A percentile compares a stretch with the other conserved stretches of the same genome.
Conservation (phyloP, 2,888 invertebrate species). For the Megamerina dolium region DNA sequence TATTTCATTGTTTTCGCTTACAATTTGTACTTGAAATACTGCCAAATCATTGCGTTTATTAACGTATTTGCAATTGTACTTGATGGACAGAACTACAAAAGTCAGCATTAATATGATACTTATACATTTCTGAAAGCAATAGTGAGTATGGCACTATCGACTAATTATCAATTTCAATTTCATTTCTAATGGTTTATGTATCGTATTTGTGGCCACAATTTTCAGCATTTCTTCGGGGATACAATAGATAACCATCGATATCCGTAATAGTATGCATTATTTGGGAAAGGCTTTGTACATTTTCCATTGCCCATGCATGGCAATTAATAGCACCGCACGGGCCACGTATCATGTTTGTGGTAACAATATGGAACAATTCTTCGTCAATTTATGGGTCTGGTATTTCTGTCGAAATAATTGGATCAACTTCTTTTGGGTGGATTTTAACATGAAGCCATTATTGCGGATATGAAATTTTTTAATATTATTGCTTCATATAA, state of each 20-base stretch:
- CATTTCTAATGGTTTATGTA: neutral
- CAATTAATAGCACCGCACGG: neutral
- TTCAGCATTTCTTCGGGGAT: neutral
- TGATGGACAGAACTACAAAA: constrained; percentile 1
- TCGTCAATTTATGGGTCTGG: neutral
- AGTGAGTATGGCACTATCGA: constrained; percentile 6
- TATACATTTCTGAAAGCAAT: constrained; percentile 1
- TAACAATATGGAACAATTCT: neutral
- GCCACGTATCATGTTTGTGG: neutral
- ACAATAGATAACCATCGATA: neutral
- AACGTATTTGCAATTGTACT: constrained; percentile 5
- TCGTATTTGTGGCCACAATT: neutral
- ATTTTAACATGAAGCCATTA: too few relatives aligned
- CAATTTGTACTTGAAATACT: neutral
- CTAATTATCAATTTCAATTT: neutral
- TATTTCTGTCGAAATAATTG: neutral
- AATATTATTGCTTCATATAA: too few relatives aligned
- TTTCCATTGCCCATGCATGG: neutral
- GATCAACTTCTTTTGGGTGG: neutral
- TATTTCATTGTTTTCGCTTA: too few relatives aligned
- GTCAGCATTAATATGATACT: constrained; percentile 4
- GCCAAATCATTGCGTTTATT: constrained; percentile 1
- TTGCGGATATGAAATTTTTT: too few relatives aligned
- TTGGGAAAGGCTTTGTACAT: neutral
- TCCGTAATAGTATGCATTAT: neutral